These are phyloP conservation scores for Neolamprologus brichardi DNA, from an alignment of 2,113 vertebrate genomes.

Conservation along the genomic window DNA sequence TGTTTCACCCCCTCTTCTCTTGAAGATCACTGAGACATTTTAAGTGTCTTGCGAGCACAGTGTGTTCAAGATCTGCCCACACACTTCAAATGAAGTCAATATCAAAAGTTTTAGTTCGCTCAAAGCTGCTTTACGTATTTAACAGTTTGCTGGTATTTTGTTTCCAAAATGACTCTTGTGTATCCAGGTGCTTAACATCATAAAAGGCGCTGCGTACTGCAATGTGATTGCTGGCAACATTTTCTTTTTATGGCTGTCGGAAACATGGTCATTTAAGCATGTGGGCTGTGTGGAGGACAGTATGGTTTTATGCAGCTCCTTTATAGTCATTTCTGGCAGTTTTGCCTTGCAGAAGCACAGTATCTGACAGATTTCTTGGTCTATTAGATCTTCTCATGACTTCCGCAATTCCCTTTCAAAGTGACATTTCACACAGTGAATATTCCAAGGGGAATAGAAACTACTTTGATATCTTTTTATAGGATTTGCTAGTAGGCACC, in stretches of 20 bases:
- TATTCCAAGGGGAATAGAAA: not conserved
- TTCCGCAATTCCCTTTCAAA: not conserved
- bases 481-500: not conserved
- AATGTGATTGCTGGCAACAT: not conserved
- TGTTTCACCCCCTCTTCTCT: not conserved
- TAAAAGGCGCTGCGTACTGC: not conserved
- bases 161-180: not conserved
- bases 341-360: not conserved
- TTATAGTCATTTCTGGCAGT: not conserved
- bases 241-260: not conserved
- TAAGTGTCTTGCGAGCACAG: not conserved
- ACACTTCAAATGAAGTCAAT: not conserved
- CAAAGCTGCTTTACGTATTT: not conserved
- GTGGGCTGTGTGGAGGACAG: not conserved
- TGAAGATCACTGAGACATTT: not conserved
- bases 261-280: not conserved
- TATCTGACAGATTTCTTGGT: not conserved
- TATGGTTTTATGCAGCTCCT: not conserved
- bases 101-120: not conserved
- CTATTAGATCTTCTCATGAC: not conserved
- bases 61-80: not conserved
- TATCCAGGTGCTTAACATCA: not conserved
- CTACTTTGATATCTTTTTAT: not conserved
- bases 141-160: not conserved
- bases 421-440: not conserved